Evolutionary conservation across 2,888 invertebrate genomes (phyloP).

Genomic region (Corythucha ciliata): DNA sequence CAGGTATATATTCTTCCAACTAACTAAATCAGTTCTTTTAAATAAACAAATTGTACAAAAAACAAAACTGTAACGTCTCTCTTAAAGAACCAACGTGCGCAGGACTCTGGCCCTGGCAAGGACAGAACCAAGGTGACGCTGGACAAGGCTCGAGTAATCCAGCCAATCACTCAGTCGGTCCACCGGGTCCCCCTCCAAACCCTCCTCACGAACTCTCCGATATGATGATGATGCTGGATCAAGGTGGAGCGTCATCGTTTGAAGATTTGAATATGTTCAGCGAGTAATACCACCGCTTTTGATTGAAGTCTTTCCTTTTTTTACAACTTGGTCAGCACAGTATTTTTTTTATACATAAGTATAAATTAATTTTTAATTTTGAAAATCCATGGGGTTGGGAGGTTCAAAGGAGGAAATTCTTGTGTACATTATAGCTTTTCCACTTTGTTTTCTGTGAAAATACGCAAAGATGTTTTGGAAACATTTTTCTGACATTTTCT

Average conservation of each 20-base stretch:
- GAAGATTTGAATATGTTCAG: conserved; percentile 90
- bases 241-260: conserved; percentile 65
- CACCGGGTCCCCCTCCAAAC: conserved; percentile 38
- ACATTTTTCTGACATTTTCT: too few species aligned
- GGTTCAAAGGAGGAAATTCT: too few species aligned
- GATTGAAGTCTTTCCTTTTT: too few species aligned
- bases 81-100: neutral
- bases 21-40: neutral
- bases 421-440: too few species aligned
- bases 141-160: conserved; percentile 20
- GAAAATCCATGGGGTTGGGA: too few species aligned
- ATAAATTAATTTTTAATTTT: too few species aligned
- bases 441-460: too few species aligned
- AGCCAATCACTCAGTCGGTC: conserved; percentile 11
- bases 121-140: conserved; percentile 15
- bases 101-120: conserved; percentile 27
- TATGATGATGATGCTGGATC: conserved; percentile 88
- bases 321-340: too few species aligned
- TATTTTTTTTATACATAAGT: too few species aligned
- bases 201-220: conserved; percentile 70
- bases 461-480: too few species aligned
- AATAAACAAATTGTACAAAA: neutral
- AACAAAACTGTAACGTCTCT: neutral
- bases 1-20: neutral
- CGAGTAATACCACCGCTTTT: too few species aligned